Evolutionary conservation across 1,140 invertebrate species (phyloP).

Genomic region (Temnothorax longispinosus): DNA sequence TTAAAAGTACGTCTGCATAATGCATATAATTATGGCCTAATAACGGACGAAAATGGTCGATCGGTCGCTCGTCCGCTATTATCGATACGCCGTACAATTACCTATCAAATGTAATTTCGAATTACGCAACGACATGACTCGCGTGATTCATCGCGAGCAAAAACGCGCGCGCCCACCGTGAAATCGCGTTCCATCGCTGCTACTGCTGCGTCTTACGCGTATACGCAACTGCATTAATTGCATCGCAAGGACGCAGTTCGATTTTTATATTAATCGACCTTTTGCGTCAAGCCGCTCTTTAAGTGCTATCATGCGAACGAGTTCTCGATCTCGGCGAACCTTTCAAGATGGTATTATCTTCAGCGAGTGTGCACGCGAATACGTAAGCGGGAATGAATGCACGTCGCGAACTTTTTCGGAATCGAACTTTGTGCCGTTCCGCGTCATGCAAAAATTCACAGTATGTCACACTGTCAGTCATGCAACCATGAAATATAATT

Average conservation of each 20-base stretch:
- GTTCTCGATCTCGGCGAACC: slow-evolving; percentile 2
- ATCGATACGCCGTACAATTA: slow-evolving; percentile 32
- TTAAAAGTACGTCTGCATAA: slow-evolving; percentile 15
- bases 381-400: neutral
- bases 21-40: slow-evolving; percentile 30
- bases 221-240: slow-evolving; percentile 21
- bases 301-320: neutral
- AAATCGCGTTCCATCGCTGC: slow-evolving; percentile 15
- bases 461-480: neutral
- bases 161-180: neutral
- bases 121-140: slow-evolving; percentile 30
- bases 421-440: neutral
- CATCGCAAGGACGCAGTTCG: neutral
- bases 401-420: slow-evolving; percentile 31
- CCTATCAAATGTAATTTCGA: slow-evolving; percentile 11
- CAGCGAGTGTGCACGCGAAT: neutral
- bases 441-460: neutral
- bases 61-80: slow-evolving; percentile 17
- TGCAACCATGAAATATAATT: slow-evolving; percentile 2
- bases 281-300: neutral
- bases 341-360: slow-evolving; percentile 11
- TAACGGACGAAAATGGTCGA: slow-evolving; percentile 21
- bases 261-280: slow-evolving; percentile 20
- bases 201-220: neutral
- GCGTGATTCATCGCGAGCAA: slow-evolving; percentile 16